phyloP scores from a whole-genome alignment of 1,140 invertebrate genomes.

The Ceratitis capitata region DNA sequence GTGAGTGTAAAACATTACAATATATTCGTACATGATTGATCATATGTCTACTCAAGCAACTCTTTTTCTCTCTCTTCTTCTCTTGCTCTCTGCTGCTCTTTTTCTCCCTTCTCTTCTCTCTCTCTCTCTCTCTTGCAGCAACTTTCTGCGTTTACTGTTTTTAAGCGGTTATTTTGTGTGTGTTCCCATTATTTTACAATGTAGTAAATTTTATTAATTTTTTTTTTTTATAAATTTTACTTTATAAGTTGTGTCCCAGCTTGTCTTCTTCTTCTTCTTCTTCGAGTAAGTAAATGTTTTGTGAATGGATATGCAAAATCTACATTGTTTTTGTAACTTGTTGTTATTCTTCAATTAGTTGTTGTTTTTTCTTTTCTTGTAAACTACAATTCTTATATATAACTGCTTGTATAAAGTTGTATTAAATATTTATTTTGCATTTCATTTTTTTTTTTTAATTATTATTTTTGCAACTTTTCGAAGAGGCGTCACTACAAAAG shows the following conservation, averaged over 20 bases:
- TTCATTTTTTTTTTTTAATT: constrained; percentile 20
- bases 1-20: neutral
- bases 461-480: constrained; percentile 28
- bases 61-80: neutral
- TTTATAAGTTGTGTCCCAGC: too few species aligned
- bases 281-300: too few species aligned
- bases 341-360: constrained; percentile 43
- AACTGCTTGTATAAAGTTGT: constrained; percentile 18
- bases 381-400: constrained; percentile 38
- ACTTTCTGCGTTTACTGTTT: neutral
- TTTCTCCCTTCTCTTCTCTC: neutral
- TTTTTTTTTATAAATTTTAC: neutral
- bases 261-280: constrained; percentile 42
- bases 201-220: neutral
- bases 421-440: constrained; percentile 26
- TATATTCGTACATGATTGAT: neutral
- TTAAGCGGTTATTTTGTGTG: neutral
- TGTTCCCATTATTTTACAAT: neutral
- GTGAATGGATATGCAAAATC: constrained; percentile 29
- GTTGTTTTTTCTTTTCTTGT: too few species aligned
- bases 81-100: neutral
- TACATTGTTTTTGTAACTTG: constrained; percentile 43
- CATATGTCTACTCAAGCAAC: neutral
- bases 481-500: constrained; percentile 24
- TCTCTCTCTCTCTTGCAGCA: neutral